phyloP scores from a whole-genome alignment of 1,140 invertebrate genomes.

The Caenorhabditis remanei region DNA sequence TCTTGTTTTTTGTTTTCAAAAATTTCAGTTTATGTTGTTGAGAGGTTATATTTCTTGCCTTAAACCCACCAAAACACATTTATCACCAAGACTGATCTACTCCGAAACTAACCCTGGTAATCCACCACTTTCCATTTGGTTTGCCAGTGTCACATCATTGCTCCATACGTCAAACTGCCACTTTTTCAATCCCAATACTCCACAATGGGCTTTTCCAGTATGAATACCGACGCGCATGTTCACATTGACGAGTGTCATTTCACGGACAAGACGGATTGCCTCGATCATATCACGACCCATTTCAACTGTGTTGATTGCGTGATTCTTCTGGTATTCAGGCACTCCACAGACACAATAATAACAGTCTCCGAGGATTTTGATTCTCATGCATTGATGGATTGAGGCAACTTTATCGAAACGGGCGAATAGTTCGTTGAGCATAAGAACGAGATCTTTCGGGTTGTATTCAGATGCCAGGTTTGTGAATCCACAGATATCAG shows the following conservation, averaged over 20 bases:
- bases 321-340: conserved; percentile 83
- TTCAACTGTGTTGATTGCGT: conserved; percentile 88
- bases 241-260: conserved; percentile 85
- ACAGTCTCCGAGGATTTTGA: conserved; percentile 89
- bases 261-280: conserved; percentile 85
- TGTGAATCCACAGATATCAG: conserved; percentile 95
- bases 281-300: conserved; percentile 90
- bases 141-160: conserved; percentile 92
- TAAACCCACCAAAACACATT: conserved; percentile 6
- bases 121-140: conserved; percentile 93
- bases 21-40: neutral
- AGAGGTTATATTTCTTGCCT: neutral
- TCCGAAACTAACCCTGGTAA: conserved; percentile 81
- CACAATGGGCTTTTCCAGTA: conserved; percentile 89
- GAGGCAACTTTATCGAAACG: conserved; percentile 90
- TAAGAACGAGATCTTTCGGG: conserved; percentile 87
- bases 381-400: conserved; percentile 86
- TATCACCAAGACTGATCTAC: neutral
- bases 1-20: too few relatives aligned
- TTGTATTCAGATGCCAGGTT: conserved; percentile 93
- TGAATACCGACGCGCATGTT: conserved; percentile 96
- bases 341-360: conserved; percentile 91
- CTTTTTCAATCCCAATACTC: conserved; percentile 89
- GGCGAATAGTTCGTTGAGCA: conserved; percentile 93
- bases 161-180: conserved; percentile 98